Evolutionary conservation across 2,113 vertebrate species (phyloP).

Genomic region (Azemiops feae): DNA sequence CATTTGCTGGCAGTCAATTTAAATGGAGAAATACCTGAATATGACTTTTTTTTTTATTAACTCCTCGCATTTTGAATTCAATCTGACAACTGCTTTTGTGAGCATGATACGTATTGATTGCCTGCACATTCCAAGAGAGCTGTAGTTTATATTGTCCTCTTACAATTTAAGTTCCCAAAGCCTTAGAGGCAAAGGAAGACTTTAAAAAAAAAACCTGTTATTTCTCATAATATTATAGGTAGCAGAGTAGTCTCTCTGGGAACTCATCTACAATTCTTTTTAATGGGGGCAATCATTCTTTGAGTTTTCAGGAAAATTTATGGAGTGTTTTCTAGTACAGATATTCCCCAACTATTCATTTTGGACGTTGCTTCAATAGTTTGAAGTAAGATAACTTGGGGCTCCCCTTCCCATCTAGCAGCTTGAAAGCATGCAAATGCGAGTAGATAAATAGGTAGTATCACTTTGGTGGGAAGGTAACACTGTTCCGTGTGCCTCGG

Average conservation of each 20-base stretch:
- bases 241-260: slow-evolving; percentile 11
- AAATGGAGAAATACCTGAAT: slow-evolving; percentile 21
- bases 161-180: slow-evolving; percentile 22
- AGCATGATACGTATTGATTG: slow-evolving; percentile 42
- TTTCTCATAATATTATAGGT: slow-evolving; percentile 35
- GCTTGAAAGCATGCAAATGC: background rate
- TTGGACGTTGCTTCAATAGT: background rate
- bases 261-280: background rate
- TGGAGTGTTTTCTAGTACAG: background rate
- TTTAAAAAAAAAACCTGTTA: slow-evolving; percentile 11
- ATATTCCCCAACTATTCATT: background rate
- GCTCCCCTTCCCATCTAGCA: too few species aligned
- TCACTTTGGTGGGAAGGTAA: background rate
- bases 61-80: background rate
- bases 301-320: background rate
- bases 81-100: slow-evolving; percentile 25
- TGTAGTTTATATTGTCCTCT: slow-evolving; percentile 34
- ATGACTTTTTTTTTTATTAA: background rate
- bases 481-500: background rate
- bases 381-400: background rate
- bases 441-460: background rate
- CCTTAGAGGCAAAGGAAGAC: background rate
- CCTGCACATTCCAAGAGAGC: slow-evolving; percentile 30
- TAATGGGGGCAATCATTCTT: background rate
- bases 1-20: slow-evolving; percentile 9